These are phyloP conservation scores for Drosophila atroscutellata DNA, from an alignment of 2,888 invertebrate genomes.

Conservation along the genomic window DNA sequence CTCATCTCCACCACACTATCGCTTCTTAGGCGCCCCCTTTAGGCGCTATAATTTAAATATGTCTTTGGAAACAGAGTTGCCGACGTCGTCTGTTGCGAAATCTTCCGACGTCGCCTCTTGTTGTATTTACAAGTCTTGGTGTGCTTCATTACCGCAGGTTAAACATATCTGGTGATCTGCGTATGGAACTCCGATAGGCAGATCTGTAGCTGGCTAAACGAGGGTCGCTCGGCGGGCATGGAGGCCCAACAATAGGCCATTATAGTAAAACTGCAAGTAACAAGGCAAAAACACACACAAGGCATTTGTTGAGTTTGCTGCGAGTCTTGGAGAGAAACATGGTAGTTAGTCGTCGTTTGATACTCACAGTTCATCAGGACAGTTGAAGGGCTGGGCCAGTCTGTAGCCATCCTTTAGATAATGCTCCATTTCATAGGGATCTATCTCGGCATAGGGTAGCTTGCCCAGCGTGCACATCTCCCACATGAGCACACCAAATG, in stretches of 20 bases:
- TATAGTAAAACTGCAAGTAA: constrained; percentile 89
- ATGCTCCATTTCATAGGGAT: constrained; percentile 95
- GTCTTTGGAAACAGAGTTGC: constrained; percentile 75
- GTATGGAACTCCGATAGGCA: constrained; percentile 94
- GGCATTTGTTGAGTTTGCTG: background rate
- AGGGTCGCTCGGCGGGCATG: constrained; percentile 93
- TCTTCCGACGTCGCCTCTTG: constrained; percentile 76
- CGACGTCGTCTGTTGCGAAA: constrained; percentile 69
- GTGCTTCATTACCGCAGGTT: constrained; percentile 83
- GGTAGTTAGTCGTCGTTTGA: constrained; percentile 85
- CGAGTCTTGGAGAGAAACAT: accelerated
- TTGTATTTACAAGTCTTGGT: constrained; percentile 78
- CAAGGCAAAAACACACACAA: constrained; percentile 9
- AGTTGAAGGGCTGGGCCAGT: constrained; percentile 95
- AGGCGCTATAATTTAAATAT: constrained; percentile 64
- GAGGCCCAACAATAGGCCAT: constrained; percentile 98
- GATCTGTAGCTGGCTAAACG: constrained; percentile 92
- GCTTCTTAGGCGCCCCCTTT: constrained; percentile 21
- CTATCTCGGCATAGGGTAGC: constrained; percentile 95
- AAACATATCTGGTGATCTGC: constrained; percentile 94
- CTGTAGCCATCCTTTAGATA: constrained; percentile 95
- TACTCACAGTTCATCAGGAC: constrained; percentile 98
- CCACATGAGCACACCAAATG: constrained; percentile 97
- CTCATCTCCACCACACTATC: constrained; percentile 22
- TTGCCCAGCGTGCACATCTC: constrained; percentile 96